Evolutionary conservation across 2,113 vertebrate species (phyloP), one percentile per base, ranked within the genome.

Genomic region (Elephas maximus): DNA sequence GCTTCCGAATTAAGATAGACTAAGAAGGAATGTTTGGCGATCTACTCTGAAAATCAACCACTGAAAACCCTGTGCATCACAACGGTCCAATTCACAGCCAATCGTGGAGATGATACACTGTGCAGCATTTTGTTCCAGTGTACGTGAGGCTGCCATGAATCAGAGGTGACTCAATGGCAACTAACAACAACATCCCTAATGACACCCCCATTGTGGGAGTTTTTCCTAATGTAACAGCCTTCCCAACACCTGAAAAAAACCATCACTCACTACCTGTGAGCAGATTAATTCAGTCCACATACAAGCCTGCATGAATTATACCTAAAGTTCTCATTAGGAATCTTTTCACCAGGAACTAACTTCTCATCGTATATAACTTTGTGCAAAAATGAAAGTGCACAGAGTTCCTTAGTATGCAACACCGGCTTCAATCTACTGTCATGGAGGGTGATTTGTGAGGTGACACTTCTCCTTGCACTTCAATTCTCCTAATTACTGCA

Each of bases 281-380:
- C 60, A 79, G 89, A 85, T 91, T 45, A 90, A 95, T 93, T 80
- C 73, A 92, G 76, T 21, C 71, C 26, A 78, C 44, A 76, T 71
- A 95, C 65, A 14, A 96, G n/a, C 23, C 67, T 96, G 79, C 48
- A 82, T 89, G 82, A 96, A 90, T 96, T 93, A 97, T 26, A 86
- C 14, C 88, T 81, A 26, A 91, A 79, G 23, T 67, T 95, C 78
- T 94, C 37, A 78, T 65, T 89, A 91, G 45, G 37, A 83, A 57
- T 87, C 67, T 74, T 96, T 78, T 80, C 82, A 88, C 41, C 41
- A 30, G 33, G 12, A 93, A 82, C 51, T 33, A 65, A 62, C 2
- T 6, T 48, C 90, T 90, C 57, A 63, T 77, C 53, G 0, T 53
- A 73, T 24, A 76, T 88, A 95, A 94, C 81, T 93, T 73, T 14